Base-by-base conservation (phyloP, 2,888 invertebrate species). In the Heliconius aoede region DNA sequence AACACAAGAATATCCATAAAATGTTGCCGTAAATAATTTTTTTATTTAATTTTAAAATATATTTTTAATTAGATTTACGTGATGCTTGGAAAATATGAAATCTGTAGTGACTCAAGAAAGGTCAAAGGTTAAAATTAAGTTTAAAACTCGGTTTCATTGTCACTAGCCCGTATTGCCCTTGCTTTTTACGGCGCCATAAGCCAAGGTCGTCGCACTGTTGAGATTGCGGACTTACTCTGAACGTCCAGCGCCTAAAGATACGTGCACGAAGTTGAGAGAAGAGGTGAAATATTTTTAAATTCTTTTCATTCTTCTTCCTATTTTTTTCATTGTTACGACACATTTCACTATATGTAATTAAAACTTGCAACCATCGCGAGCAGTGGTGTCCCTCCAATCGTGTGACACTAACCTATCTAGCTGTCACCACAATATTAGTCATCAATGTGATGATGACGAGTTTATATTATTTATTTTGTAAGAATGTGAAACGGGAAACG, bases 201-300 rank as follows among this genome's bases (percentile, higher is more conserved):
- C 83, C 92, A 93, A 92, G 92, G 92, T 93, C 92, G 90, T 91
- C 91, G 93, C 83, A 91, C 93, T 90, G 89, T 77, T 83, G 85
- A 88, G 90, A 91, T 92, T 91, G 90, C 92, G 92, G 92, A 92
- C 91, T 89, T 74, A 61, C 67, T 32, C 71, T 58, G 65, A 79
- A 73, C 76, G 68, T 69, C 40, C 40, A 58, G 40, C 58, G 71
- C 46, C 36, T 67, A 75, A 78, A 72, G 77, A 68, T 73, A 67
- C 68, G 61, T 73, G 73, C 78, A 78, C 76, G 72, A 72, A 60
- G 30, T 28, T 30, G 13, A 65, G 15, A 58, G 73, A 7, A 26
- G 65, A 51, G 24, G 64, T 51, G 24, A 46, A 51, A 46, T n/a
- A 51, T 69, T 15, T 55, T 69, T 55, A 32, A 55, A 32, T 2